phyloP scores from a whole-genome alignment of 1,140 invertebrate species.

The Atta cephalotes region DNA sequence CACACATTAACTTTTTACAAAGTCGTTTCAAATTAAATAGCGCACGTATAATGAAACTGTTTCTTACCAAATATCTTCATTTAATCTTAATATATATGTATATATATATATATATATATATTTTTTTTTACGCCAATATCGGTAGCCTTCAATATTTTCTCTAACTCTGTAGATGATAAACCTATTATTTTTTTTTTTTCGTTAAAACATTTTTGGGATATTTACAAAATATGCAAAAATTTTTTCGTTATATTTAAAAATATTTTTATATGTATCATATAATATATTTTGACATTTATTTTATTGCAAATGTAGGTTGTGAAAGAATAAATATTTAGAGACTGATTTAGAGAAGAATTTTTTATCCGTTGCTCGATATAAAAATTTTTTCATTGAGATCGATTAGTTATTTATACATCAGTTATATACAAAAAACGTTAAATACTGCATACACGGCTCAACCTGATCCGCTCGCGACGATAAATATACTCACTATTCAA shows the following conservation, averaged over 20 bases:
- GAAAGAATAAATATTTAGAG: conserved; percentile 3
- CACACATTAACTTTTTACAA: conserved; percentile 33
- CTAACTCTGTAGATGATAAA: neutral
- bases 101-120: neutral
- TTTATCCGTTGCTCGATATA: neutral
- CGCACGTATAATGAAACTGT: neutral
- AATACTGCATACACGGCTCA: neutral
- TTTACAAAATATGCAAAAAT: neutral
- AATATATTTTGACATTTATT: conserved; percentile 39
- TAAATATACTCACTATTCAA: neutral
- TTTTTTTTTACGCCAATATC: neutral
- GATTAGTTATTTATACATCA: conserved; percentile 11
- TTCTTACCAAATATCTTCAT: conserved; percentile 7
- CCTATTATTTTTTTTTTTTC: neutral
- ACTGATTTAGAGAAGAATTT: conserved; percentile 12
- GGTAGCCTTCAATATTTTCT: neutral
- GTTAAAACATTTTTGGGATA: conserved; percentile 11
- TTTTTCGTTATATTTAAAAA: conserved; percentile 4
- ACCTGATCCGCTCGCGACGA: neutral
- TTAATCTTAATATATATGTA: neutral
- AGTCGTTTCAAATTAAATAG: neutral
- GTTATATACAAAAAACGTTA: neutral
- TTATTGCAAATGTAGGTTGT: conserved; percentile 22
- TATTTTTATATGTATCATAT: neutral
- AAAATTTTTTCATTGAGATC: neutral